These are phyloP conservation scores for Cathartes aura DNA, from an alignment of 2,113 vertebrate genomes.

Conservation along the genomic window DNA sequence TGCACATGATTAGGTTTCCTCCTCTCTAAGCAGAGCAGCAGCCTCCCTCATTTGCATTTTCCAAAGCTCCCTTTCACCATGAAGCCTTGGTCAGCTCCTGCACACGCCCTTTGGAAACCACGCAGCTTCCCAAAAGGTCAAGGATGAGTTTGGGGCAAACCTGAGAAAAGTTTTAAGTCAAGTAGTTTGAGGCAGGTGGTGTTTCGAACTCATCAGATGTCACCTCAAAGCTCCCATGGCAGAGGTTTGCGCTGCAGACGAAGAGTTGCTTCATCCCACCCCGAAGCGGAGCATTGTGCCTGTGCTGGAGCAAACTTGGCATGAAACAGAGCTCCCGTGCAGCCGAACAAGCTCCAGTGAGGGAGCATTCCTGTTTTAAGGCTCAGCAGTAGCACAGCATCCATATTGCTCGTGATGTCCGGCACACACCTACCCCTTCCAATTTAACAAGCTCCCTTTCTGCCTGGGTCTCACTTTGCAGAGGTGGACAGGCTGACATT, in stretches of 20 bases:
- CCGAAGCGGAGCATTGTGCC: accelerated
- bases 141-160: background rate
- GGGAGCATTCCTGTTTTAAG: background rate
- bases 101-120: background rate
- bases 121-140: background rate
- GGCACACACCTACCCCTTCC: background rate
- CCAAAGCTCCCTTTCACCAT: background rate
- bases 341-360: background rate
- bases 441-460: background rate
- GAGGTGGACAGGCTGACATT: background rate
- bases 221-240: background rate
- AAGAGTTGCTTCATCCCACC: background rate
- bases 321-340: accelerated
- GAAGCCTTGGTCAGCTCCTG: background rate
- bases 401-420: accelerated
- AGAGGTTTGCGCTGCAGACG: background rate
- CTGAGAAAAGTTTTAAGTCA: background rate
- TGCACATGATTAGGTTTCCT: background rate
- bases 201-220: background rate
- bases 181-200: background rate
- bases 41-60: background rate
- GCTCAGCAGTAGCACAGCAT: background rate
- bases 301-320: accelerated
- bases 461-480: background rate
- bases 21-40: background rate